Evolutionary conservation across 2,888 invertebrate genomes (phyloP).

Genomic region (Calliopum simillimum): DNA sequence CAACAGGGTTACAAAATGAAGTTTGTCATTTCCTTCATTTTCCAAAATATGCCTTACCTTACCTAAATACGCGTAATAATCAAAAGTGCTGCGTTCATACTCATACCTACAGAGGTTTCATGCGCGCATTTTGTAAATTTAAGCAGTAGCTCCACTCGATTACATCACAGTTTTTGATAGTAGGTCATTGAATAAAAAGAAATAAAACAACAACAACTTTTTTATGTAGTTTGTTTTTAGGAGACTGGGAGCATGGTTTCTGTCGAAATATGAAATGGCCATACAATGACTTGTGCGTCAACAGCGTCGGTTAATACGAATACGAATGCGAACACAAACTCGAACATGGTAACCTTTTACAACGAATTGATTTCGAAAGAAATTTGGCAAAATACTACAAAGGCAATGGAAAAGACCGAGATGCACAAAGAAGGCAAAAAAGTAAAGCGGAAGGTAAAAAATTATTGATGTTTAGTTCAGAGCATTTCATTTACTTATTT

Average conservation of each 20-base stretch:
- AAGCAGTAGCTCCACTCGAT: conserved; percentile 36
- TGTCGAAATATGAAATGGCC: conserved; percentile 32
- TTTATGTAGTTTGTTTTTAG: conserved; percentile 29
- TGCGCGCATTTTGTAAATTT: conserved; percentile 13
- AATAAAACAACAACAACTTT: conserved; percentile 4
- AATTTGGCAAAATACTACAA: conserved; percentile 24
- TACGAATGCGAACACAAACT: not conserved
- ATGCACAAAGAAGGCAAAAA: too few species aligned
- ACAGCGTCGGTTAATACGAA: not conserved
- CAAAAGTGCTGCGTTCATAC: too few species aligned
- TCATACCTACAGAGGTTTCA: too few species aligned
- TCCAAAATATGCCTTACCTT: too few species aligned
- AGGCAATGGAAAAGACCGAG: not conserved
- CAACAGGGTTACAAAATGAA: too few species aligned
- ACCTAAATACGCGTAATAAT: too few species aligned
- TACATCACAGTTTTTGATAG: conserved; percentile 51
- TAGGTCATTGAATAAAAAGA: conserved; percentile 50
- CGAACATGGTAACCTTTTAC: conserved; percentile 29
- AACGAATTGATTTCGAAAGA: conserved; percentile 32
- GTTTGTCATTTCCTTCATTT: too few species aligned
- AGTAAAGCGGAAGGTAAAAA: too few species aligned
- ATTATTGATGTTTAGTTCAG: too few species aligned
- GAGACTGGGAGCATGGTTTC: conserved; percentile 35
- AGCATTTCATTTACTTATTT: too few species aligned
- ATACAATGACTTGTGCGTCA: conserved; percentile 24